phyloP scores from a whole-genome alignment of 2,113 vertebrate species.

The Scophthalmus maximus region DNA sequence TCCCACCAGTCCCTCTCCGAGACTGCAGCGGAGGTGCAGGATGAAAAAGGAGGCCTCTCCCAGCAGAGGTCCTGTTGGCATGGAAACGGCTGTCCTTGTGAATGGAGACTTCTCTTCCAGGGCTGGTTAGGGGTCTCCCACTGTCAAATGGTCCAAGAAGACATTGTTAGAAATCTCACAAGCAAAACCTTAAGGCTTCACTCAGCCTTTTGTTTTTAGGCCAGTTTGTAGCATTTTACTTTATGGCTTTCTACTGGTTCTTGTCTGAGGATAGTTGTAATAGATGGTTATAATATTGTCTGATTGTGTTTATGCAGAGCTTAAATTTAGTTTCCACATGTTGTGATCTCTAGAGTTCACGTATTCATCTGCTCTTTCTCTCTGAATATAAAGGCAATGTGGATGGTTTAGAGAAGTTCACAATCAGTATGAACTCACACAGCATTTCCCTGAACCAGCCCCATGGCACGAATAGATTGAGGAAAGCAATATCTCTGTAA shows the following conservation, averaged over 20 bases:
- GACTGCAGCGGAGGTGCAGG: constrained; percentile 51
- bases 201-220: no score
- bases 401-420: background rate
- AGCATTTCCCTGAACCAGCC: constrained; percentile 4
- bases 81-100: constrained; percentile 71
- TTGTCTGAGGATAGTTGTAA: background rate
- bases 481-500: background rate
- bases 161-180: constrained; percentile 19
- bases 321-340: background rate
- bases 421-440: background rate
- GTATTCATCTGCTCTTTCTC: constrained; percentile 1
- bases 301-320: background rate
- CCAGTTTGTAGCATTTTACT: no score
- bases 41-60: constrained; percentile 65
- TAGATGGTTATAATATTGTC: no score
- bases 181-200: constrained; percentile 1
- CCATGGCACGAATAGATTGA: background rate
- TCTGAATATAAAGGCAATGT: background rate
- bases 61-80: constrained; percentile 67
- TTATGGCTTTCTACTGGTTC: background rate
- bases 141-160: constrained; percentile 56
- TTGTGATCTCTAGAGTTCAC: constrained; percentile 2
- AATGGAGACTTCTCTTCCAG: constrained; percentile 64
- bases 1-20: constrained; percentile 54
- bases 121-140: constrained; percentile 56